These are phyloP conservation scores for Trachythela sp. DNA, from an alignment of 64 coral and sea anemone species.

Conservation along the genomic window DNA sequence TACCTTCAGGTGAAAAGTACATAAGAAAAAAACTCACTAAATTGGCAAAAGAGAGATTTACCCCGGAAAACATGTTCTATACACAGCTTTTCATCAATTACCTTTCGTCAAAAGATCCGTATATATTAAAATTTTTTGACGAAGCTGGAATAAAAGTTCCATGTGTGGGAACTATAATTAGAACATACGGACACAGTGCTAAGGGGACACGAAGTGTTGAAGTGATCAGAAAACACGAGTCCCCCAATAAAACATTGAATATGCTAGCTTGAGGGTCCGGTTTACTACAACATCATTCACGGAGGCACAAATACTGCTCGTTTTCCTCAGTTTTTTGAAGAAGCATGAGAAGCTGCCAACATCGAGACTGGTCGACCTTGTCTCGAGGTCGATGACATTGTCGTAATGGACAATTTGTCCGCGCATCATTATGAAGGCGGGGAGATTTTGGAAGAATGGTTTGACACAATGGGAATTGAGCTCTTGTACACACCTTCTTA, in stretches of 20 bases:
- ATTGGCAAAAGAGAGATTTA: no score
- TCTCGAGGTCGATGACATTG: slow-evolving; percentile 41
- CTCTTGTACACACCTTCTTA: slow-evolving; percentile 19
- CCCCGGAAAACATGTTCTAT: slow-evolving; percentile 18
- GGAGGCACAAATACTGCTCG: slow-evolving; percentile 16
- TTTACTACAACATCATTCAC: slow-evolving; percentile 7
- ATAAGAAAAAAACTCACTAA: slow-evolving; percentile 20
- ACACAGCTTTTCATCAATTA: slow-evolving; percentile 54
- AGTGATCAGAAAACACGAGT: neutral
- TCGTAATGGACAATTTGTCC: slow-evolving; percentile 50
- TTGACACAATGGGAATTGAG: slow-evolving; percentile 28
- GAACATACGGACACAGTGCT: slow-evolving; percentile 30
- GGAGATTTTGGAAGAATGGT: slow-evolving; percentile 20
- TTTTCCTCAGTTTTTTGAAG: neutral
- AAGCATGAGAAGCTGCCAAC: neutral
- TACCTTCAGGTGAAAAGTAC: slow-evolving; percentile 42
- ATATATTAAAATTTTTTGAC: slow-evolving; percentile 51
- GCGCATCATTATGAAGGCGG: slow-evolving; percentile 44
- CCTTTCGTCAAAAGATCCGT: slow-evolving; percentile 39
- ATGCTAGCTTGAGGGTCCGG: slow-evolving; percentile 13
- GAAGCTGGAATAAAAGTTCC: slow-evolving; percentile 49
- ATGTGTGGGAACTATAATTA: slow-evolving; percentile 37
- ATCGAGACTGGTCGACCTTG: slow-evolving; percentile 11
- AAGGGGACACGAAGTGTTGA: neutral
- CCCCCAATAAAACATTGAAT: slow-evolving; percentile 6